Evolutionary conservation across 2,113 vertebrate genomes (phyloP), one percentile per base, ranked within the genome.

Genomic region (Porphyrio hochstetteri): DNA sequence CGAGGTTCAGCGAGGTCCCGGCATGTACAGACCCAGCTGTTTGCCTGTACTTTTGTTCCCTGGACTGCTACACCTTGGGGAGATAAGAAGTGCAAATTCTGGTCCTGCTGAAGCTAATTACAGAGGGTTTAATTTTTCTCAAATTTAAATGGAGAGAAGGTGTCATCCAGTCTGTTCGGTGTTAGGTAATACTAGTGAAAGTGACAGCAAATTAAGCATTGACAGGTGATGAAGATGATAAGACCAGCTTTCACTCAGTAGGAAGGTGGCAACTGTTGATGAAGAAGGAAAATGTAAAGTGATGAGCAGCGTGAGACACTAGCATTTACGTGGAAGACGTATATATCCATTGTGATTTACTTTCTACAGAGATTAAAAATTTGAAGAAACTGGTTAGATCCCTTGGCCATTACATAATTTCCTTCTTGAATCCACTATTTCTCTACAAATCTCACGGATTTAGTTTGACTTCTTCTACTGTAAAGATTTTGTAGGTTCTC

Each of bases 401-500:
- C n/a, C 74, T 57, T 90, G 68, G 53, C 40, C 91, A 80, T 74
- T 57, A 90, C 96, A 74, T 86, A 42, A 42, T 93, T 93, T 92
- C 36, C 33, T 88, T 92, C 46, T 83, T 74, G 28, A 86, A 63
- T 86, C 70, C 27, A 13, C 71, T 90, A 3, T 87, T 86, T 93
- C 36, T 77, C 75, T 83, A 31, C 35, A 74, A 74, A 67, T 82
- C 44, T 75, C 23, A 20, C 40, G 69, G 69, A 27, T 69, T 90
- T n/a, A 77, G 3, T 74, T 90, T 85, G 14, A 92, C 46, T 92
- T 86, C 25, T 59, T 93, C 79, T 85, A 59, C 82, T 91, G 7
- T 50, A 69, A 68, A 82, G 50, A n/a, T 70, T 91, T 87, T 92
- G 40, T 59, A 75, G 38, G 35, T 40, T 77, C 42, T 75, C 3